phyloP scores from a whole-genome alignment of 2,888 invertebrate genomes.

The Marronus borbonicus region DNA sequence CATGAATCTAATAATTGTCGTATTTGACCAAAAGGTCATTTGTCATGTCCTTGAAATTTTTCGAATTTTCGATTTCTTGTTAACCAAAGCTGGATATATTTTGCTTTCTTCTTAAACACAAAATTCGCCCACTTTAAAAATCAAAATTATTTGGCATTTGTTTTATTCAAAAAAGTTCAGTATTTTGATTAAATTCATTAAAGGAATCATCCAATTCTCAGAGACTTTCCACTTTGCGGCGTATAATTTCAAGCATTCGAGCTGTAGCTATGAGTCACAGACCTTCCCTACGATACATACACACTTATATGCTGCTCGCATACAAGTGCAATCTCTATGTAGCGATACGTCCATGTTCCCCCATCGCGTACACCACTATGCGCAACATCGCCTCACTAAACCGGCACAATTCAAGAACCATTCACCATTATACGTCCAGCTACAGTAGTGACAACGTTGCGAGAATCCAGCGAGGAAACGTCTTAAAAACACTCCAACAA shows the following conservation, averaged over 20 bases:
- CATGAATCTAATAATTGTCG: too few species aligned
- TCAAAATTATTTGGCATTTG: too few species aligned
- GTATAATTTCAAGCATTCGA: slow-evolving; percentile 30
- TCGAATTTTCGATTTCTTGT: too few species aligned
- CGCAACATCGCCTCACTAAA: slow-evolving; percentile 38
- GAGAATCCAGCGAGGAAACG: slow-evolving; percentile 26
- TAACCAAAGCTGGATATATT: too few species aligned
- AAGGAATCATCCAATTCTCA: too few species aligned
- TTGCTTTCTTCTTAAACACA: too few species aligned
- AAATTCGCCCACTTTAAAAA: too few species aligned
- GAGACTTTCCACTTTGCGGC: slow-evolving; percentile 2
- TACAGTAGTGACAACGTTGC: slow-evolving; percentile 33
- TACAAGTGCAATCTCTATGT: neutral
- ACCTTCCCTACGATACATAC: slow-evolving; percentile 33
- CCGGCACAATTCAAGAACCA: slow-evolving; percentile 38
- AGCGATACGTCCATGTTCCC: slow-evolving; percentile 33
- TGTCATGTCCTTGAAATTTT: too few species aligned
- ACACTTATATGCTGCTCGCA: neutral
- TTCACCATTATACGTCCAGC: slow-evolving; percentile 46
- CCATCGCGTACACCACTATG: slow-evolving; percentile 9
- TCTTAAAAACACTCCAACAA: neutral
- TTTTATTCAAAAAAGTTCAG: too few species aligned
- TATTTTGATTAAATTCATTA: too few species aligned
- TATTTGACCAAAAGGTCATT: too few species aligned
- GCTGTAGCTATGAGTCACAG: slow-evolving; percentile 25